Base-by-base conservation (phyloP, 2,888 invertebrate species). In the Lamellibrachia columna region DNA sequence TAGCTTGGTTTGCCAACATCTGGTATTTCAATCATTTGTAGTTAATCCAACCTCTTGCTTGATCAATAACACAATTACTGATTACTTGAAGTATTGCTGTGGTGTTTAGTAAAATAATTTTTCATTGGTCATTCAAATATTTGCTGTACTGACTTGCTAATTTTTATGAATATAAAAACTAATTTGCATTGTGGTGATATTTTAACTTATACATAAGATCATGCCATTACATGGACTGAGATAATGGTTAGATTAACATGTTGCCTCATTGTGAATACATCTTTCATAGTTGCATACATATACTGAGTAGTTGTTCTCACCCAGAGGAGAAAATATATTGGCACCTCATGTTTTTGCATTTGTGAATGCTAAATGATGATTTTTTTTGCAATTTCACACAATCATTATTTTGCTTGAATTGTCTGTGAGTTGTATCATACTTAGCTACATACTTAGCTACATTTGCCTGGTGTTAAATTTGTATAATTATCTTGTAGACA, bases 121-220 rank as follows among this genome's bases (percentile, higher is more conserved):
- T 75, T 75, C 75, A 75, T 75, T 75, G 75, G n/a, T n/a, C 75
- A 75, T 75, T 15, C 75, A 75, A 22, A 22, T 75, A 75, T 22
- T 22, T n/a, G 22, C 75, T 6, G n/a, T 4, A 75, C 75, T 15
- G 22, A 75, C 75, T 75, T 75, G n/a, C 75, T 75, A 75, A 75
- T 75, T 75, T 75, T 75, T 6, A 75, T 75, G 75, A 75, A n/a
- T 22, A 15, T 75, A 75, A n/a, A 75, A 75, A 75, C 75, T 75
- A 75, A 75, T 75, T 75, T 75, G 75, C 75, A 75, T 75, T 75
- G 75, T 75, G 75, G n/a, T 75, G 75, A n/a, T 75, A 75, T 22
- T 75, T 75, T 75, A 75, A 75, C 75, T 75, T 22, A 75, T n/a
- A 75, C 75, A 22, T 75, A 75, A 75, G 15, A 22, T 75, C 75